Evolutionary conservation across 1,140 invertebrate species (phyloP).

Genomic region (Zaprionus gabonicus): DNA sequence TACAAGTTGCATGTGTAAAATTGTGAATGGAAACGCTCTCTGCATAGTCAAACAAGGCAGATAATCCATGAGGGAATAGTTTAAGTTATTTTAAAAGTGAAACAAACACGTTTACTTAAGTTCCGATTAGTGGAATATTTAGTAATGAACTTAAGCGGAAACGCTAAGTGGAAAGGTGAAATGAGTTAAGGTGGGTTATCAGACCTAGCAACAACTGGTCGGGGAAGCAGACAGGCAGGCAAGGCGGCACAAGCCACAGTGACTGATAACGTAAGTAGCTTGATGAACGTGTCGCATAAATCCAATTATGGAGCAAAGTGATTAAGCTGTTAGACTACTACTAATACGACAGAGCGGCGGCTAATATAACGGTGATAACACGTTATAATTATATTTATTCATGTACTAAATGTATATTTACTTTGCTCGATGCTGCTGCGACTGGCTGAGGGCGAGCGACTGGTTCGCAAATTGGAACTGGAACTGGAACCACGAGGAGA

Average conservation of each 20-base stretch:
- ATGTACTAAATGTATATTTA: constrained; percentile 50
- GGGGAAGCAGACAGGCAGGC: background rate
- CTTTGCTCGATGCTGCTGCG: constrained; percentile 75
- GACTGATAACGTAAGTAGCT: constrained; percentile 23
- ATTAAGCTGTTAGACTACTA: constrained; percentile 36
- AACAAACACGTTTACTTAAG: background rate
- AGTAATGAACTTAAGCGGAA: constrained; percentile 21
- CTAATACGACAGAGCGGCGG: background rate
- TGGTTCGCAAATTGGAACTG: constrained; percentile 69
- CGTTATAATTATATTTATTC: constrained; percentile 4
- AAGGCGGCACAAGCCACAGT: background rate
- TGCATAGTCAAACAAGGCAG: background rate
- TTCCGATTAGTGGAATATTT: background rate
- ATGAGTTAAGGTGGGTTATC: constrained; percentile 21
- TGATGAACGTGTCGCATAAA: constrained; percentile 35
- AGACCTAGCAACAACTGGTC: constrained; percentile 22
- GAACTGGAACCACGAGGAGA: constrained; percentile 66
- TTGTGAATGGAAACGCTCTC: too few relatives aligned
- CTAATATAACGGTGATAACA: background rate
- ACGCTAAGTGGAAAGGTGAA: constrained; percentile 29
- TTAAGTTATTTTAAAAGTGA: too few relatives aligned
- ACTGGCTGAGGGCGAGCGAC: constrained; percentile 77
- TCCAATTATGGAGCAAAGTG: constrained; percentile 36
- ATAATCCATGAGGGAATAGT: background rate
- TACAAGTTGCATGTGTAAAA: too few relatives aligned